Base-by-base conservation (phyloP, 2,888 invertebrate species). In the Nysson spinosus region DNA sequence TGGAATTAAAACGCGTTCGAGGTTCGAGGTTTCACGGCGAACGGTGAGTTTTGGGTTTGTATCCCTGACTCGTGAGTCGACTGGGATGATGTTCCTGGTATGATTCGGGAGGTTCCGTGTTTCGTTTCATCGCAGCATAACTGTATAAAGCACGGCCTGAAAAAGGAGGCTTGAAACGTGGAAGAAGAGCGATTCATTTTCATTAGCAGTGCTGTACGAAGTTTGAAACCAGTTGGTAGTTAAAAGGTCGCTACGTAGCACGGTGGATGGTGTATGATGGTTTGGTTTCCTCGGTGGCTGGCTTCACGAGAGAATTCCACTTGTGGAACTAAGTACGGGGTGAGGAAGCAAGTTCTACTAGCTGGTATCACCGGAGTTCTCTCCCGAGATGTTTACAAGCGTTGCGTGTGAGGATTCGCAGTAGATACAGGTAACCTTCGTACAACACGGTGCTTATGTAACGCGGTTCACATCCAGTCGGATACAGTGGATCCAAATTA, bases 171-270 rank as follows among this genome's bases (percentile, higher is more conserved):
- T 42, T 49, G 52, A 34, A 32, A 4, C 34, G 44, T 49, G 69
- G 63, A 73, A 67, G 76, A 76, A 69, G 77, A 64, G 66, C 75
- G 71, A 75, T 76, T 69, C 75, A 71, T 75, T 75, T 75, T 76
- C 77, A 75, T 75, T 75, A 75, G 50, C 72, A 67, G 52, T 44
- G 60, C 55, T 58, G 65, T 57, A 64, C 57, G 50, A 44, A 70
- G 61, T 72, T 72, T 39, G 55, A 40, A 46, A 26, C 37, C 42
- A 57, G 26, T 40, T 14, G 56, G 34, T 34, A 51, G 22, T n/a
- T 26, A 22, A 49, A 22, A 35, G 22, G 58, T 24, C n/a, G 39
- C 58, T 52, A 26, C 9, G 40, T 4, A 35, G 63, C 39, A 12
- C 49, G 37, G 30, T 22, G 58, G 62, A 46, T 37, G 56, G 47